Percentiles rank a stretch among this genome's conserved stretches.
Evolutionary conservation across 2,797 vertebrate genomes (phyloP).

Genomic region (Pteropus rufus): DNA sequence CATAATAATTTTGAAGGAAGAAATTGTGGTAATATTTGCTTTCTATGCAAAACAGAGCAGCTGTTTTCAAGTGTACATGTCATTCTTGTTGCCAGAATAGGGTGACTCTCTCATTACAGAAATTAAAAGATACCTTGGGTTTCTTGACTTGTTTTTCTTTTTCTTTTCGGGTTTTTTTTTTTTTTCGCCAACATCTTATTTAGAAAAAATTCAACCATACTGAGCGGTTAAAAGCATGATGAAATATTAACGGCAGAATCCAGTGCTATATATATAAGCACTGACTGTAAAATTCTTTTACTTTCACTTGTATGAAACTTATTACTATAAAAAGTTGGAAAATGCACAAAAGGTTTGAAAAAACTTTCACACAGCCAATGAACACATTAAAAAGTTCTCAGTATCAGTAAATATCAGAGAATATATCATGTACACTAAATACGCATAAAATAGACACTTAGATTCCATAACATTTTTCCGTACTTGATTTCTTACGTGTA

Average conservation of each 20-base stretch:
- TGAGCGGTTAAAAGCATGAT: neutral
- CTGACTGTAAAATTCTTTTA: too few relatives aligned
- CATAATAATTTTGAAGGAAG: constrained; percentile 1
- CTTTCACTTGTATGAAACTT: too few relatives aligned
- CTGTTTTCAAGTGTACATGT: neutral
- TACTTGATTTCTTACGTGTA: neutral
- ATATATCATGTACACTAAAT: neutral
- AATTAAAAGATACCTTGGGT: neutral
- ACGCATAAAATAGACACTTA: neutral
- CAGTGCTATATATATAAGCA: too few relatives aligned
- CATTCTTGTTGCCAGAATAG: neutral
- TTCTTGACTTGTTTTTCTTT: neutral
- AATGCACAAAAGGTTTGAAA: too few relatives aligned
- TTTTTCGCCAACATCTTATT: neutral
- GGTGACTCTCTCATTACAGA: neutral
- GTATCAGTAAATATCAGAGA: too few relatives aligned
- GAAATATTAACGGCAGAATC: too few relatives aligned
- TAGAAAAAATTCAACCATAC: neutral
- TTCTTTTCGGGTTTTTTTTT: neutral
- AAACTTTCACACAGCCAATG: too few relatives aligned
- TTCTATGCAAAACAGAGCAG: neutral
- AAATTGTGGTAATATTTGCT: neutral
- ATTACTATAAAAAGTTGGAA: too few relatives aligned
- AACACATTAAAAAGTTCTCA: too few relatives aligned
- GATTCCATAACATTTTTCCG: neutral